Base-by-base conservation (phyloP, 92 coral and sea anemone genomes). In the Siderastrea siderea region DNA sequence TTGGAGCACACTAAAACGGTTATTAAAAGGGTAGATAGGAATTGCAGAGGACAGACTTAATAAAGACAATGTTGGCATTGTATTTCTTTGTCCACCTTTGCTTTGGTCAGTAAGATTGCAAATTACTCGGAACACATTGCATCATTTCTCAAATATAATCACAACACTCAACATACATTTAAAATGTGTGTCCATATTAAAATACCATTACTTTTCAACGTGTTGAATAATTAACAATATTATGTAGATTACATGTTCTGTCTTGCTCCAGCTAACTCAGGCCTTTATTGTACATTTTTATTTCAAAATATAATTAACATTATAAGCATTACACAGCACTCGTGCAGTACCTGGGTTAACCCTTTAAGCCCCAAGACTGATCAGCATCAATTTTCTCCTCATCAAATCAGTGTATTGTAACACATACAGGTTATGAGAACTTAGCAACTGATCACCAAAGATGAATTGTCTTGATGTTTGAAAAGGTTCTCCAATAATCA, bases 151-250 rank as follows among this genome's bases (percentile, higher is more conserved):
- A 58, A 58, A 58, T 58, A 58, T 58, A 58, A 15, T 10, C 10
- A 58, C 62, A 7, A 58, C 11, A n/a, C 38, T 17, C 15, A 15
- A 65, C 69, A 19, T 17, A 16, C 4, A 65, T 26, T 17, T 65
- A 65, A 65, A 65, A 65, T 65, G 45, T 58, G 62, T n/a, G 69
- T 65, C 69, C 69, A 65, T 5, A 65, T 65, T 65, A 65, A 65
- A 67, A 19, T 67, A 38, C 43, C 8, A 67, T 6, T 26, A 67
- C 5, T n/a, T 26, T 67, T 67, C 47, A 67, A 67, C 7, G 71
- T 43, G 71, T 66, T 66, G 16, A 11, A 3, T 5, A 11, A 57
- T 43, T 49, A 12, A 38, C 65, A 53, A 43, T 75, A 43, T 75
- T 15, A 65, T 75, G 79, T 67, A 67, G 10, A 67, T 67, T 67